These are phyloP conservation scores for Nowickia ferox DNA, from an alignment of 2,888 invertebrate genomes.

Conservation along the genomic window DNA sequence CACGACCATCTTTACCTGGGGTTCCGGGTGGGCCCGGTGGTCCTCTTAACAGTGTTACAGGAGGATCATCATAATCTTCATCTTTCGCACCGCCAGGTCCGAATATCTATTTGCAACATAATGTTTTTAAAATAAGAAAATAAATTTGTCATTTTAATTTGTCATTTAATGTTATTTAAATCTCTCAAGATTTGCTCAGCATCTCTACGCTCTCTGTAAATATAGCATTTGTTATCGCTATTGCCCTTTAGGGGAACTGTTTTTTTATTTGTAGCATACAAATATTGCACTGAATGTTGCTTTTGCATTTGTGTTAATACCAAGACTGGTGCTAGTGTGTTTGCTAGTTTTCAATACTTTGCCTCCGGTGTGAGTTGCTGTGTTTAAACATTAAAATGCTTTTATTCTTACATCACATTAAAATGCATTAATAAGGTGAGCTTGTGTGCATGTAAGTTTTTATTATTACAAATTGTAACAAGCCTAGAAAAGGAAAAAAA, in stretches of 20 bases:
- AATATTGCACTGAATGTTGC: constrained; percentile 21
- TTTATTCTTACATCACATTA: constrained; percentile 26
- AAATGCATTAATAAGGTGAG: constrained; percentile 19
- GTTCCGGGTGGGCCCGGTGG: constrained; percentile 87
- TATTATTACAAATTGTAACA: constrained; percentile 39
- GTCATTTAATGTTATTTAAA: background rate
- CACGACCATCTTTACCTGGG: constrained; percentile 82
- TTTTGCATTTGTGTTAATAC: constrained; percentile 27
- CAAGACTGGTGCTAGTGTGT: constrained; percentile 68
- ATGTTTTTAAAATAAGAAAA: constrained; percentile 34
- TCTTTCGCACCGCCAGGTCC: constrained; percentile 83
- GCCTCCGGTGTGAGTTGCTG: constrained; percentile 32
- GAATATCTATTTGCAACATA: constrained; percentile 78
- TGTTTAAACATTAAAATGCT: constrained; percentile 52
- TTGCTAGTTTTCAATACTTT: constrained; percentile 25
- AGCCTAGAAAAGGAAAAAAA: constrained; percentile 10
- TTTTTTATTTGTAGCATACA: constrained; percentile 20
- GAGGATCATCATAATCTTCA: constrained; percentile 83
- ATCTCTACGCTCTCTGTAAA: constrained; percentile 46
- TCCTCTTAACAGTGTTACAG: constrained; percentile 85
- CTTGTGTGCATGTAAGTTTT: constrained; percentile 32
- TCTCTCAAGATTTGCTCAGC: background rate
- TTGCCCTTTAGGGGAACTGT: constrained; percentile 38
- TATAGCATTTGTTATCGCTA: constrained; percentile 71
- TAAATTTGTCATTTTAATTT: constrained; percentile 8